A percentile compares a stretch with the other conserved stretches of the same genome.
phyloP scores from a whole-genome alignment of 2,797 vertebrate species.

The Acrossocheilus fasciatus region DNA sequence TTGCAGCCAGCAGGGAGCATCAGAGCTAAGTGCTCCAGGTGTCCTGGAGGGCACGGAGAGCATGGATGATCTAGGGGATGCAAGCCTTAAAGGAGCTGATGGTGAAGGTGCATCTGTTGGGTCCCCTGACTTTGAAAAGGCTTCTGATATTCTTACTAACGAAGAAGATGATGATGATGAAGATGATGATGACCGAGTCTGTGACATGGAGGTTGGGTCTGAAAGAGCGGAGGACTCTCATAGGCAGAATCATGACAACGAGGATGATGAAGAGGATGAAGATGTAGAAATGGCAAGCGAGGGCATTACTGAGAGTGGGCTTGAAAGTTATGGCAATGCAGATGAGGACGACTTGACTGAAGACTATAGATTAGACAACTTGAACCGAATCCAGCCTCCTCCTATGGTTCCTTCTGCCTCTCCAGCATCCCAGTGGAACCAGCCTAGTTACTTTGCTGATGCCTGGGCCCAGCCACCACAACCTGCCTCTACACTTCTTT shows the following conservation, averaged over 20 bases:
- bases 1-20: constrained; percentile 81
- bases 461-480: constrained; percentile 71
- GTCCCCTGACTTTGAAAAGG: constrained; percentile 81
- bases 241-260: constrained; percentile 72
- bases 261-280: constrained; percentile 77
- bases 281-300: constrained; percentile 83
- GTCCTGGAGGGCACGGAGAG: constrained; percentile 83
- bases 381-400: constrained; percentile 75
- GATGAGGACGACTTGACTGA: constrained; percentile 80
- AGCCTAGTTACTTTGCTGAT: constrained; percentile 70
- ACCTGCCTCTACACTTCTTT: constrained; percentile 45
- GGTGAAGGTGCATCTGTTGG: constrained; percentile 80
- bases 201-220: constrained; percentile 83
- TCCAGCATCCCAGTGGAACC: constrained; percentile 75
- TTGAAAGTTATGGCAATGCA: constrained; percentile 80
- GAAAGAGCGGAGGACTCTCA: constrained; percentile 73
- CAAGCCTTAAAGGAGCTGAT: constrained; percentile 81
- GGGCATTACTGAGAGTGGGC: constrained; percentile 77
- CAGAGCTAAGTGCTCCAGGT: constrained; percentile 80
- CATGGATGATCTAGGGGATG: constrained; percentile 81
- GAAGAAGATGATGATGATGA: constrained; percentile 73
- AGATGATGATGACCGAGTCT: constrained; percentile 70
- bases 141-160: constrained; percentile 78
- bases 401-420: constrained; percentile 67
- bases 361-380: constrained; percentile 81